These are phyloP conservation scores for Vimba vimba DNA, from an alignment of 2,113 vertebrate species.

Conservation along the genomic window DNA sequence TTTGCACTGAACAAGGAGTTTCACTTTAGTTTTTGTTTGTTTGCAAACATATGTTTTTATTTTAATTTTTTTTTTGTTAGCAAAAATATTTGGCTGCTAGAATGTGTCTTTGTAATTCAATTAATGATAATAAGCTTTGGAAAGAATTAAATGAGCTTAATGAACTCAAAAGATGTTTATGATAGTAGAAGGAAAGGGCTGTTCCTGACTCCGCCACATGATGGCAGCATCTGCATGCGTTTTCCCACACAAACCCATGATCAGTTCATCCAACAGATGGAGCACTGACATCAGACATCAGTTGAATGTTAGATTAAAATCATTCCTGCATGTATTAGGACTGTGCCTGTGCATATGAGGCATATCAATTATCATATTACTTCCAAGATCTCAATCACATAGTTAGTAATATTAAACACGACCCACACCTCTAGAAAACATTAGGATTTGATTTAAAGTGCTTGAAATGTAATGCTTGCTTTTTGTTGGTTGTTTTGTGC, in stretches of 20 bases:
- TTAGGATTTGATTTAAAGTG: not conserved
- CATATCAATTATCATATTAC: not conserved
- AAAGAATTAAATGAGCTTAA: not conserved
- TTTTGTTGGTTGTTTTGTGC: slow-evolving; percentile 5
- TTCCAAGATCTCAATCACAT: not conserved
- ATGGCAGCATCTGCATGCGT: slow-evolving; percentile 69
- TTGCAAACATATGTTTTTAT: not conserved
- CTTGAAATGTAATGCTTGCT: not conserved
- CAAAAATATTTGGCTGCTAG: too few relatives aligned
- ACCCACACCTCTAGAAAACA: not conserved
- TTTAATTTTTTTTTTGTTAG: not conserved
- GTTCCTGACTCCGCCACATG: slow-evolving; percentile 64
- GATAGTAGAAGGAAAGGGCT: not conserved
- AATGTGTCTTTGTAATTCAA: too few relatives aligned
- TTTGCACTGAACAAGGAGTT: not conserved
- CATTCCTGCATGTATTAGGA: too few relatives aligned
- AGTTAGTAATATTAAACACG: not conserved
- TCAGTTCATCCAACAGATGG: slow-evolving; percentile 59
- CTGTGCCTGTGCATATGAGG: not conserved
- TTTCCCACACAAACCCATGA: not conserved
- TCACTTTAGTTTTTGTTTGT: not conserved
- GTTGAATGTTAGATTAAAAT: not conserved
- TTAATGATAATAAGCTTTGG: too few relatives aligned
- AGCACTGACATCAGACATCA: slow-evolving; percentile 30
- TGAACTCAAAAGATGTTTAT: not conserved